Conservation (phyloP, 2,113 vertebrate species). For the Neogale vison region DNA sequence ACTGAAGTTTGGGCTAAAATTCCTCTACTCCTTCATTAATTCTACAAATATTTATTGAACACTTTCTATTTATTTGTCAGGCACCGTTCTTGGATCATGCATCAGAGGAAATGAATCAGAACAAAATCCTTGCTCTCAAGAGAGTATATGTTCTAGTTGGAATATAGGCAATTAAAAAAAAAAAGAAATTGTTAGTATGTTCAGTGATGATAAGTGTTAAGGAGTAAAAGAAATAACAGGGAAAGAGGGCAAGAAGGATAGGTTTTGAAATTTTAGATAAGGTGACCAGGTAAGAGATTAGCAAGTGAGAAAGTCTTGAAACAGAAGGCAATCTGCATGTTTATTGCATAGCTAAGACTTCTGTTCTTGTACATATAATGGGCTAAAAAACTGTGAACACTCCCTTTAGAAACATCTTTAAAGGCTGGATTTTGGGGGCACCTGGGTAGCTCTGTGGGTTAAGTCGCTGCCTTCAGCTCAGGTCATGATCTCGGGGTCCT, state of each 20-base stretch:
- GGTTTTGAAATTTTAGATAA: not conserved
- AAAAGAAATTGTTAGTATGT: not conserved
- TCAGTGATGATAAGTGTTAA: not conserved
- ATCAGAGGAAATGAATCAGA: not conserved
- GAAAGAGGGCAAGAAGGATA: not conserved
- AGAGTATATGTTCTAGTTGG: not conserved
- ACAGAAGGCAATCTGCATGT: not conserved
- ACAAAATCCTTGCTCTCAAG: not conserved
- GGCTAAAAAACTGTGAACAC: not conserved
- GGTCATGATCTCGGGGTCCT: too few relatives aligned
- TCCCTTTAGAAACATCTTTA: not conserved
- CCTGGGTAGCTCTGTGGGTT: too few relatives aligned
- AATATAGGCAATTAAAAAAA: not conserved
- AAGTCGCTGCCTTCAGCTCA: too few relatives aligned
- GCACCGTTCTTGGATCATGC: not conserved
- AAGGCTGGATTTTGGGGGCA: not conserved
- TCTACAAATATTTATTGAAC: not conserved
- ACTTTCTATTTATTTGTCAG: not conserved
- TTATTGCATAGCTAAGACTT: not conserved
- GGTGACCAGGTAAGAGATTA: not conserved
- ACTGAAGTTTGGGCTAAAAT: not conserved
- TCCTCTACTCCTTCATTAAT: not conserved
- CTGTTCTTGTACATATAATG: not conserved
- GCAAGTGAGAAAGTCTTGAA: not conserved
- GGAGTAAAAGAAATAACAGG: not conserved